phyloP scores from a whole-genome alignment of 2,888 invertebrate species.

The Nipponacmea schrenckii region DNA sequence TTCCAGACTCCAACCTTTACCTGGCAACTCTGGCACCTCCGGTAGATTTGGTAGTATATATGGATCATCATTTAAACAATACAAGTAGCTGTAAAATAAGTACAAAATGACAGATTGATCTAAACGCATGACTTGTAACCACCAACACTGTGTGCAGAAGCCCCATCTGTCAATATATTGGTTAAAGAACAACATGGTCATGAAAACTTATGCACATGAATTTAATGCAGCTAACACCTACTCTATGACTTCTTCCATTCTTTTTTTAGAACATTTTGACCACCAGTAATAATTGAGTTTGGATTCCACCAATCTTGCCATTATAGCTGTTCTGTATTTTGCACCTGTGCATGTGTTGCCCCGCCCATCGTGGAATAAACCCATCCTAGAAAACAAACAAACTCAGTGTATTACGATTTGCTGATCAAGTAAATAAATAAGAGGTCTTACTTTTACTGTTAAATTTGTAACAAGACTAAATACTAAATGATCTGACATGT shows the following conservation, averaged over 20 bases:
- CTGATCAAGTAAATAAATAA: background rate
- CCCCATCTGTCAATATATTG: too few species aligned
- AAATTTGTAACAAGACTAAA: background rate
- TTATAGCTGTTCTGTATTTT: constrained; percentile 77
- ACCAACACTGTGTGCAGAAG: too few species aligned
- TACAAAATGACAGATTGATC: background rate
- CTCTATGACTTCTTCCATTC: constrained; percentile 51
- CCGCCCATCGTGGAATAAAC: constrained; percentile 79
- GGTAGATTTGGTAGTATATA: constrained; percentile 24
- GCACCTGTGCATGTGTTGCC: constrained; percentile 74
- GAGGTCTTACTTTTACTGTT: background rate
- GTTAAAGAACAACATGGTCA: too few species aligned
- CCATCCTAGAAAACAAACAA: constrained; percentile 72
- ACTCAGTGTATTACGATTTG: background rate
- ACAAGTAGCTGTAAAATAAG: constrained; percentile 24
- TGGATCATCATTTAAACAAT: constrained; percentile 40
- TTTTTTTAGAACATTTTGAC: constrained; percentile 77
- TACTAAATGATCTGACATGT: background rate
- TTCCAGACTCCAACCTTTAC: constrained; percentile 75
- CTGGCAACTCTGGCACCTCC: constrained; percentile 45
- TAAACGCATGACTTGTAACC: background rate
- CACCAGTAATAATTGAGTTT: constrained; percentile 81
- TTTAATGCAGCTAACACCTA: constrained; percentile 25
- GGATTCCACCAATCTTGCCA: constrained; percentile 83
- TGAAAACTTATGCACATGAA: too few species aligned